Percentiles rank a stretch among this genome's conserved stretches.
Conservation (phyloP, 1,140 invertebrate species). For the Zaprionus davidi region DNA sequence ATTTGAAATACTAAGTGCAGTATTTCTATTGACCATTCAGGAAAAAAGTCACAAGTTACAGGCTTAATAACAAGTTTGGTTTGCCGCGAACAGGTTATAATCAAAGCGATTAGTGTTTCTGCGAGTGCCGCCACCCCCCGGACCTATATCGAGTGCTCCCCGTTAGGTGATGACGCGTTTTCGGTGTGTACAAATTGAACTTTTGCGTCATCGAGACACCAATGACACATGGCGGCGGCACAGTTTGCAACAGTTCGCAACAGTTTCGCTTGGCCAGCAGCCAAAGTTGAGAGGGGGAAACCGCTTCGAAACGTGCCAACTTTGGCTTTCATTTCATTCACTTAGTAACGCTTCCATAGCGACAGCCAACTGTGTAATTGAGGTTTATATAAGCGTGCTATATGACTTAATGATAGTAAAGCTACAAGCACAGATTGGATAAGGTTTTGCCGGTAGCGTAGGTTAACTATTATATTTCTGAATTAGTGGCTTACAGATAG, state of each 20-base stretch:
- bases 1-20: neutral
- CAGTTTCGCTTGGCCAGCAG: constrained; percentile 18
- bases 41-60: constrained; percentile 4
- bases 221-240: constrained; percentile 2
- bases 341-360: constrained; percentile 4
- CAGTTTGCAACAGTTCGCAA: neutral
- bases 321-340: neutral
- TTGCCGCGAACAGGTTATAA: neutral
- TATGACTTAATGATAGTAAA: neutral
- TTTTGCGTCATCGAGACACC: constrained; percentile 36
- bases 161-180: constrained; percentile 22
- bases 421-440: neutral
- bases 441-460: neutral
- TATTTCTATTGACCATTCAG: neutral
- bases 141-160: neutral
- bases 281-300: neutral
- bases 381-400: neutral
- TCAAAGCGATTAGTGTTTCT: neutral
- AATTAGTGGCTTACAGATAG: no score
- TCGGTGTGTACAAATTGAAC: constrained; percentile 4
- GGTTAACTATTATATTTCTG: no score
- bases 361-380: neutral
- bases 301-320: neutral
- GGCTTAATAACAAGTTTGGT: constrained; percentile 18
- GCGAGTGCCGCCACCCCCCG: neutral